A percentile compares a stretch with the other conserved stretches of the same genome.
phyloP scores from a whole-genome alignment of 2,888 invertebrate genomes.

The Brenthis daphne region DNA sequence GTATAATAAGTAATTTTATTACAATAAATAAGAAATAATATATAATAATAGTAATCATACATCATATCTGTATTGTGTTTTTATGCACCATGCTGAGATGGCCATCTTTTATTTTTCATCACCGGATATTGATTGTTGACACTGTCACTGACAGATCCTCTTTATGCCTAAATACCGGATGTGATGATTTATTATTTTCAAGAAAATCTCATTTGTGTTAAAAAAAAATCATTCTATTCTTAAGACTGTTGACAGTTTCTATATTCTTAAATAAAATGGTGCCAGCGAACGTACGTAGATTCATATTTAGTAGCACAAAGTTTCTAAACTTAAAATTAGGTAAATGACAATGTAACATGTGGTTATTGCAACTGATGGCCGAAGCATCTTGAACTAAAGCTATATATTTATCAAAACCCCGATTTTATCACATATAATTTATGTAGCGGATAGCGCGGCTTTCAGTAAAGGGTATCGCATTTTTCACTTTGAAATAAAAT shows the following conservation, averaged over 20 bases:
- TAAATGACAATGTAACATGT: neutral
- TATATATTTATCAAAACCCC: conserved; percentile 17
- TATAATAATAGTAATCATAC: neutral
- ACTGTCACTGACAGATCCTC: conserved; percentile 26
- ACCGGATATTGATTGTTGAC: conserved; percentile 58
- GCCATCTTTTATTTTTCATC: conserved; percentile 33
- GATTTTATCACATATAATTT: conserved; percentile 34
- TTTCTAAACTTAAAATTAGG: too few species aligned
- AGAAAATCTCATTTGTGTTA: conserved; percentile 14
- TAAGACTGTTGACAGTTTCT: conserved; percentile 4
- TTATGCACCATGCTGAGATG: conserved; percentile 13
- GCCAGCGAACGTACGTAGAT: neutral
- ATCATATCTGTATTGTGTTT: neutral
- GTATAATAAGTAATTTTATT: neutral
- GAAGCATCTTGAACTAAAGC: conserved; percentile 6
- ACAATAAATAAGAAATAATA: neutral
- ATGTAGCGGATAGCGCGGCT: conserved; percentile 23
- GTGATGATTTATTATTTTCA: conserved; percentile 22
- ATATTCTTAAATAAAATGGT: conserved; percentile 16
- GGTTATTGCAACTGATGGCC: neutral
- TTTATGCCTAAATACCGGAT: conserved; percentile 20
- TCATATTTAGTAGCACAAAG: too few species aligned
- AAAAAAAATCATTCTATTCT: neutral
- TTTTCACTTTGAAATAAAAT: conserved; percentile 31
- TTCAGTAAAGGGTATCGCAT: conserved; percentile 31